A percentile compares a stretch with the other conserved stretches of the same genome.
phyloP scores from a whole-genome alignment of 2,888 invertebrate species.

The Phyllotreta striolata region DNA sequence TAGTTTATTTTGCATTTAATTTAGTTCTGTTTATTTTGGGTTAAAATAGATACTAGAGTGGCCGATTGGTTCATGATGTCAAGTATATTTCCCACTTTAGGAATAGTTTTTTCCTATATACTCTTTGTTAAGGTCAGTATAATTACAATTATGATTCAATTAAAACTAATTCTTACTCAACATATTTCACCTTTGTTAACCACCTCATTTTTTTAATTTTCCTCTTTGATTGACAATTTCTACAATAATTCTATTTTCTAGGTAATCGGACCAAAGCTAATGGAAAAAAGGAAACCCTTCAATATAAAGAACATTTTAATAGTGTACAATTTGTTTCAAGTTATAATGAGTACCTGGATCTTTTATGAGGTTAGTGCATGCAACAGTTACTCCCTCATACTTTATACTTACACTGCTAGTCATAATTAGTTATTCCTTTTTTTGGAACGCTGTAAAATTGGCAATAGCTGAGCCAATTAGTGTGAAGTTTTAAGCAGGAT shows the following conservation, averaged over 20 bases:
- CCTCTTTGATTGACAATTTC: too few species aligned
- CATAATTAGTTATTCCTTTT: too few species aligned
- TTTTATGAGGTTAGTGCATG: constrained; percentile 88
- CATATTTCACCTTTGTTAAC: too few species aligned
- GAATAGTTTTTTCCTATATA: constrained; percentile 89
- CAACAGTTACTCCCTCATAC: too few species aligned
- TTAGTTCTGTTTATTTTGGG: constrained; percentile 43
- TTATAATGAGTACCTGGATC: constrained; percentile 87
- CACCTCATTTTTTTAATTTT: too few species aligned
- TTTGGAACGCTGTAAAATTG: too few species aligned
- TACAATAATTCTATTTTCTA: constrained; percentile 61
- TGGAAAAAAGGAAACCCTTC: constrained; percentile 92
- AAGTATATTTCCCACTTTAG: constrained; percentile 89
- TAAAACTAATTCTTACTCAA: too few species aligned
- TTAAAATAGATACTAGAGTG: constrained; percentile 81
- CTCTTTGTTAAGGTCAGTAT: constrained; percentile 82
- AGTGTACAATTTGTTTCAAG: constrained; percentile 79
- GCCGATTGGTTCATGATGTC: constrained; percentile 94
- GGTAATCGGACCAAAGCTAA: constrained; percentile 86
- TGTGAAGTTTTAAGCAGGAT: too few species aligned
- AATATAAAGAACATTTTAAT: constrained; percentile 71
- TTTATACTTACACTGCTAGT: too few species aligned
- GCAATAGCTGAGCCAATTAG: too few species aligned
- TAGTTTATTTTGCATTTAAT: too few species aligned
- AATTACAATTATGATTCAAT: too few species aligned